phyloP scores from a whole-genome alignment of 2,888 invertebrate species.

The Leucoma salicis region DNA sequence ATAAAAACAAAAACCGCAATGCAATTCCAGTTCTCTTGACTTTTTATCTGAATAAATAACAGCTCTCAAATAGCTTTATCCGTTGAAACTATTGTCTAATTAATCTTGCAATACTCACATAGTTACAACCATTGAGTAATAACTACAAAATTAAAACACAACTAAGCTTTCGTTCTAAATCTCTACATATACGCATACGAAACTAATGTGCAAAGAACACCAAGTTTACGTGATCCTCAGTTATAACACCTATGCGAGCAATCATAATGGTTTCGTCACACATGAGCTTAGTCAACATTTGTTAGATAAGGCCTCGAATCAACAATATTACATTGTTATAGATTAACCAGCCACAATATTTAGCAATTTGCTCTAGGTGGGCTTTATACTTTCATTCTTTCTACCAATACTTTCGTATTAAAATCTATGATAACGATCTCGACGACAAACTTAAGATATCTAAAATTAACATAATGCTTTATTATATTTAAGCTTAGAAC shows the following conservation, averaged over 20 bases:
- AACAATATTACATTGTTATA: conserved; percentile 14
- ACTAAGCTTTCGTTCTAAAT: conserved; percentile 42
- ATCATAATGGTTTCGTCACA: conserved; percentile 66
- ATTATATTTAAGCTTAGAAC: no score
- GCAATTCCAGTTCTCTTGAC: no score
- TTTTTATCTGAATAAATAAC: no score
- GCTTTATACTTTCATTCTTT: no score
- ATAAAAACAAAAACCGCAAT: no score
- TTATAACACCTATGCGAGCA: conserved; percentile 54
- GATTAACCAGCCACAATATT: conserved; percentile 9
- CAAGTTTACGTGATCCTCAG: conserved; percentile 51
- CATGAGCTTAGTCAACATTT: conserved; percentile 55
- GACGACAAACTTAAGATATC: no score
- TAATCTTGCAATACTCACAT: conserved; percentile 19
- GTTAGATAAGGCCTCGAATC: conserved; percentile 35
- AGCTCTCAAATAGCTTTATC: no score
- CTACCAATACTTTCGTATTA: no score
- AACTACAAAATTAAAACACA: conserved; percentile 45
- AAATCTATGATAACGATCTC: no score
- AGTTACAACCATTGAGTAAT: conserved; percentile 52
- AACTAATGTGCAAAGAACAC: conserved; percentile 31
- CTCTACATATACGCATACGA: conserved; percentile 43
- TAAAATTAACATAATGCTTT: no score
- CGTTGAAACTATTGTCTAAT: conserved; percentile 11
- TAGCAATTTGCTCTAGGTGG: no score